phyloP scores from a whole-genome alignment of 2,113 vertebrate genomes.

The human (Homo sapiens) region GRCh38 chr2:234851001-234851500 shows the following conservation, averaged over 20 bases:
- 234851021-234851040: no score
- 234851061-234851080: accelerated
- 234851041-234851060: background rate
- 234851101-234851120: background rate
- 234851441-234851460: no score
- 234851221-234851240: background rate
- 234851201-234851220: no score
- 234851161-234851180: no score
- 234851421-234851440: no score
- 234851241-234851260: background rate
- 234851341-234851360: no score
- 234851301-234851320: background rate
- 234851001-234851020: background rate
- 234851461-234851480: no score
- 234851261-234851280: background rate
- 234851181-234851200: background rate
- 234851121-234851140: background rate
- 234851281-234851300: background rate
- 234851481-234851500: no score
- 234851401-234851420: no score
- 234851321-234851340: background rate
- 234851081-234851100: background rate
- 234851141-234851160: background rate
- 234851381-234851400: no score
- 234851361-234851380: background rate